Percentiles rank a stretch among this genome's conserved stretches.
Conservation (phyloP, 2,888 invertebrate genomes). For the Clunio marinus region DNA sequence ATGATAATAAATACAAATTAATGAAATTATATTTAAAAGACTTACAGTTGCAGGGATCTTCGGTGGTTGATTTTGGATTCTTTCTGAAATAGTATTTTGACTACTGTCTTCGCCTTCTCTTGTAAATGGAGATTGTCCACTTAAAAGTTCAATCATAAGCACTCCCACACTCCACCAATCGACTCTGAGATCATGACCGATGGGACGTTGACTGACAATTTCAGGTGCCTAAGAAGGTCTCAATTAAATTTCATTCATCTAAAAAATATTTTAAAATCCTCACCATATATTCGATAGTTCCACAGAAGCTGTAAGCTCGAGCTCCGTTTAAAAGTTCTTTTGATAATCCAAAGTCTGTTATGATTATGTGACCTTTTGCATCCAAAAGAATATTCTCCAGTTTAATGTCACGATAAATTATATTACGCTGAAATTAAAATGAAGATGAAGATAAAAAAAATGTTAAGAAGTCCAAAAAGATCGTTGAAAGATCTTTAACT, state of each 20-base stretch:
- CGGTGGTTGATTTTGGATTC: constrained; percentile 84
- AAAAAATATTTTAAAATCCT: neutral
- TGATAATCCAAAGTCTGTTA: constrained; percentile 96
- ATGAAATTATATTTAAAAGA: constrained; percentile 46
- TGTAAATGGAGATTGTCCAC: constrained; percentile 96
- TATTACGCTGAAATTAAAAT: constrained; percentile 67
- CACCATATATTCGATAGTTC: constrained; percentile 97
- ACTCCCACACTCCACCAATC: constrained; percentile 99
- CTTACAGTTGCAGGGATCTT: constrained; percentile 77
- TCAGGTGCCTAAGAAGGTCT: constrained; percentile 47
- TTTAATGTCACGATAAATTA: constrained; percentile 97
- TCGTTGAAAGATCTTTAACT: constrained; percentile 43
- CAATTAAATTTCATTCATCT: neutral
- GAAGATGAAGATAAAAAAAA: neutral
- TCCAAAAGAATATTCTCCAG: constrained; percentile 95
- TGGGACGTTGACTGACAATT: constrained; percentile 73
- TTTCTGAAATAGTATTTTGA: constrained; percentile 88
- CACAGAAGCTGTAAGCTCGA: constrained; percentile 94
- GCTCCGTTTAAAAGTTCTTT: constrained; percentile 70
- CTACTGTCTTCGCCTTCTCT: constrained; percentile 91
- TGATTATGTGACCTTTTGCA: constrained; percentile 87
- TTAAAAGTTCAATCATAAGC: constrained; percentile 90
- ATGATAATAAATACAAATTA: neutral
- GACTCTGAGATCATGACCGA: constrained; percentile 95
- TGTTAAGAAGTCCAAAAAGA: neutral